Base-by-base conservation (phyloP, 2,113 vertebrate genomes). In the Cyphomyrus plagiostoma region DNA sequence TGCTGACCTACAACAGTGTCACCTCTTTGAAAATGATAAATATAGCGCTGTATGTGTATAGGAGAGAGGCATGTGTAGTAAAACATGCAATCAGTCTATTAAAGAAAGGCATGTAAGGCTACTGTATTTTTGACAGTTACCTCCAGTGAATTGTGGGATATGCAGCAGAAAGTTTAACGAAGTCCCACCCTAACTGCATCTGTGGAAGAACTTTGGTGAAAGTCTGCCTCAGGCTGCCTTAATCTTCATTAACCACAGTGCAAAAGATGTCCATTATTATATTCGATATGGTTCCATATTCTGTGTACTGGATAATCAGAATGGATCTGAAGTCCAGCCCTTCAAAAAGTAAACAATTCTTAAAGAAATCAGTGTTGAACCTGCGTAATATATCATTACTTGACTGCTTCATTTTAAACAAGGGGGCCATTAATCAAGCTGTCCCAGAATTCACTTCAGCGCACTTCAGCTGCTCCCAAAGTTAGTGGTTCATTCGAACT, bases 321-420 rank as follows among this genome's bases (percentile, higher is more conserved):
- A 80, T 80, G 74, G 74, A 80, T 80, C 74, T 80, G 35, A 80
- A 15, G 15, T 80, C 74, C 35, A 80, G 2, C 1, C 39, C 74
- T 88, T 83, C 13, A 88, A 84, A 56, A 87, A 88, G 80, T 52
- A 88, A 56, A 70, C 85, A 30, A 46, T 70, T 77, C 49, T 84
- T 66, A 39, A 39, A 39, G 17, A 80, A 80, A 80, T 80, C 74
- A 80, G 74, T 39, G 74, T 19, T 42, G 30, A 80, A 42, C 35
- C 35, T 80, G 17, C 35, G 35, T 80, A 80, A 80, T 80, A 80
- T 42, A 80, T 80, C 74, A 80, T 80, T 80, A 80, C 35, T 42
- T 80, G 74, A 80, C 74, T 80, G 74, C 74, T 80, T 80, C 35
- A 42, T 42, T 80, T 80, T 19, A 80, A 80, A 80, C 35, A 80